A percentile compares a stretch with the other conserved stretches of the same genome.
These are phyloP conservation scores for Ormyrus pomaceus DNA, from an alignment of 2,888 invertebrate genomes.

Conservation along the genomic window DNA sequence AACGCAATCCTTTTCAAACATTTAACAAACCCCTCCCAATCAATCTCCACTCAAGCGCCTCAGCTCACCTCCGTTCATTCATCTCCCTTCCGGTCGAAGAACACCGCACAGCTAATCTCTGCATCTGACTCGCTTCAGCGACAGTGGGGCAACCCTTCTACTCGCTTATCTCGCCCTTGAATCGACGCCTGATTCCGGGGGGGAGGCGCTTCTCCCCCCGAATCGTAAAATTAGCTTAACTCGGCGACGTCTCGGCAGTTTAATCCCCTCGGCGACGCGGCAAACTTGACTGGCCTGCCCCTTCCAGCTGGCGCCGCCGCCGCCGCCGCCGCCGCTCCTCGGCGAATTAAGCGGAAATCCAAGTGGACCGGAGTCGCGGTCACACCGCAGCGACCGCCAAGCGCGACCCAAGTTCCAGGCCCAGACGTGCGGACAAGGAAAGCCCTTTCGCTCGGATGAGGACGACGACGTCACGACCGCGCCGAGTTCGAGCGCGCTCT, in stretches of 20 bases:
- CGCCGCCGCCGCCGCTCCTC: background rate
- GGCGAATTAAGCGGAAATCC: background rate
- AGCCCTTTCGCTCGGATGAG: background rate
- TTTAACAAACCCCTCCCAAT: no score
- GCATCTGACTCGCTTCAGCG: no score
- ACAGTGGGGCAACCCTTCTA: no score
- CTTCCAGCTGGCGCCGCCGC: constrained; percentile 56
- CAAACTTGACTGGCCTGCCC: background rate
- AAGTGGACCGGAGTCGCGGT: constrained; percentile 9
- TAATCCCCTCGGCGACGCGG: no score
- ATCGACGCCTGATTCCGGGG: no score
- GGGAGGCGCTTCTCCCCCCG: background rate
- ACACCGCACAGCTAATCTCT: no score
- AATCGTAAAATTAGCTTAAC: background rate
- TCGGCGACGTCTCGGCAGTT: no score
- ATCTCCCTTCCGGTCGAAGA: no score
- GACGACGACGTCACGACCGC: background rate
- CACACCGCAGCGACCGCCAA: constrained; percentile 7
- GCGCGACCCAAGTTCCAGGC: constrained; percentile 1
- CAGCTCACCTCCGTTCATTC: no score
- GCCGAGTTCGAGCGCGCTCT: background rate
- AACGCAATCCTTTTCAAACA: no score
- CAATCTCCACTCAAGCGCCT: no score
- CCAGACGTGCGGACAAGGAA: background rate
- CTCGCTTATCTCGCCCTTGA: no score